Conservation (phyloP, 1,140 invertebrate genomes). For the Bombus affinis region DNA sequence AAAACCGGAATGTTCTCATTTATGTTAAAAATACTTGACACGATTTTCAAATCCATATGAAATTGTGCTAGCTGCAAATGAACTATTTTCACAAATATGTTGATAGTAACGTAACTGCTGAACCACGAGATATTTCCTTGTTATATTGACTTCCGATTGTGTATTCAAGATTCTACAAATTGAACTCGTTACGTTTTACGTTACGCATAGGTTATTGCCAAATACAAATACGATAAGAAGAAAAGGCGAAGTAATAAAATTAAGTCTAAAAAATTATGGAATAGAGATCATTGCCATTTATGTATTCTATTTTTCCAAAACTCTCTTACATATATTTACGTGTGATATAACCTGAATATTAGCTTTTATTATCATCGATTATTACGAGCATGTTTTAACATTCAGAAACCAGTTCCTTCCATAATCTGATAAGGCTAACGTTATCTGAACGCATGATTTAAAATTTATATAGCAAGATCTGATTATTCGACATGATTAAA, state of each 20-base stretch:
- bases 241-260: too few species aligned
- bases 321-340: background rate
- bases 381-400: background rate
- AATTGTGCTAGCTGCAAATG: background rate
- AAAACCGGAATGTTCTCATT: background rate
- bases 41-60: background rate
- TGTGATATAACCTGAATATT: background rate
- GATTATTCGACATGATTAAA: slow-evolving; percentile 8
- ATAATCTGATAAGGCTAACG: background rate
- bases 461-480: background rate
- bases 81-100: background rate
- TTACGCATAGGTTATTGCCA: background rate
- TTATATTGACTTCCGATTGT: background rate
- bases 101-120: background rate
- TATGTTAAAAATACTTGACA: background rate
- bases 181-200: background rate
- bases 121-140: background rate
- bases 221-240: background rate
- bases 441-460: background rate
- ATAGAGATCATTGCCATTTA: background rate
- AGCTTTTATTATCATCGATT: background rate
- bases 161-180: background rate
- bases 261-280: background rate
- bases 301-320: background rate
- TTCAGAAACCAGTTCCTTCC: background rate